Conservation (phyloP, 1,140 invertebrate species). For the Argopecten irradians region DNA sequence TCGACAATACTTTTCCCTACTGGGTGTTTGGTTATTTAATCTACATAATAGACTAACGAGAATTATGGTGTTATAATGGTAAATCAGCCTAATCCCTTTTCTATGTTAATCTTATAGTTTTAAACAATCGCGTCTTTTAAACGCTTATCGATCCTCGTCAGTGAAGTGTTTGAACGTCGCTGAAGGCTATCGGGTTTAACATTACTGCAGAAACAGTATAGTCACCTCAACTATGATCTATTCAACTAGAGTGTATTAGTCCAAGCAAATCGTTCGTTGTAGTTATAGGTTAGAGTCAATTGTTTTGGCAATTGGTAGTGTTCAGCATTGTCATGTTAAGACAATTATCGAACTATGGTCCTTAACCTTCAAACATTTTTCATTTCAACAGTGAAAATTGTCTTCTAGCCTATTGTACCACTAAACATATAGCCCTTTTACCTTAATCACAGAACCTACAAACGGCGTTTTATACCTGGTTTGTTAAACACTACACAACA, state of each 20-base stretch:
- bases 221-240: neutral
- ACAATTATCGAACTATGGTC: too few relatives aligned
- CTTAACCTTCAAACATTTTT: too few relatives aligned
- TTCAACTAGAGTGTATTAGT: neutral
- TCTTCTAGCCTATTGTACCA: too few relatives aligned
- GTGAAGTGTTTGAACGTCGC: neutral
- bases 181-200: neutral
- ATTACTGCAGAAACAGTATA: neutral
- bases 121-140: slow-evolving; percentile 1
- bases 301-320: too few relatives aligned
- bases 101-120: neutral
- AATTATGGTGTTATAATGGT: neutral
- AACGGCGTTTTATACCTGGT: too few relatives aligned
- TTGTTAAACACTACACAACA: too few relatives aligned
- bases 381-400: too few relatives aligned
- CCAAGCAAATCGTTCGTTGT: neutral
- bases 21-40: neutral
- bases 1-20: neutral
- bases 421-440: too few relatives aligned
- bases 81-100: neutral
- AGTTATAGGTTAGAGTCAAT: neutral
- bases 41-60: slow-evolving; percentile 15
- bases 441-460: too few relatives aligned
- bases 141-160: neutral
- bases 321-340: too few relatives aligned